Evolutionary conservation across 2,797 vertebrate species (phyloP).

Genomic region (Melopsittacus undulatus): DNA sequence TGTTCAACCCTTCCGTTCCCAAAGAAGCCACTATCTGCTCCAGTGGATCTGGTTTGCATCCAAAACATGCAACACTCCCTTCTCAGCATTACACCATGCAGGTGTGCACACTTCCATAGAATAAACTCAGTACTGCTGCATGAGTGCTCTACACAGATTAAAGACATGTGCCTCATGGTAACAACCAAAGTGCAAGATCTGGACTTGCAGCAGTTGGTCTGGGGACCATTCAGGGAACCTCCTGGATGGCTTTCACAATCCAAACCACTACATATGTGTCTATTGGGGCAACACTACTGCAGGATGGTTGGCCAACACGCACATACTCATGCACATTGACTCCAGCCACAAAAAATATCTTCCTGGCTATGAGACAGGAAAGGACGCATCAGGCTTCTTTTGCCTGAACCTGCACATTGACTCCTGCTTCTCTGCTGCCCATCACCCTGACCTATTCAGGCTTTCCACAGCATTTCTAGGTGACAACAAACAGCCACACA

Average conservation of each 20-base stretch:
- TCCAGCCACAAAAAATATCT: not conserved
- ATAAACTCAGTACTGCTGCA: not conserved
- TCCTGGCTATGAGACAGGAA: not conserved
- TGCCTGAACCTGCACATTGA: not conserved
- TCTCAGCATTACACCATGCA: not conserved
- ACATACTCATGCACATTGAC: not conserved
- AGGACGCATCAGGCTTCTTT: not conserved
- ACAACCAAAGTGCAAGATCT: not conserved
- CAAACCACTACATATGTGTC: fast-evolving
- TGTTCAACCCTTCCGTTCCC: not conserved
- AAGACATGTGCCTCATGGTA: not conserved
- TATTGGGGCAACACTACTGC: not conserved
- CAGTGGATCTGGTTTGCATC: not conserved
- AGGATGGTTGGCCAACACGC: not conserved
- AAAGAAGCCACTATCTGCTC: not conserved
- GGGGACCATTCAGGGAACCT: not conserved
- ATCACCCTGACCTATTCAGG: not conserved
- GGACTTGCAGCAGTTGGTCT: not conserved
- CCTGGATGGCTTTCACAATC: not conserved
- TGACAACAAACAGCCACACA: not conserved
- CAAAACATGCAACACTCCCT: fast-evolving
- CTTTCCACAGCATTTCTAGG: not conserved
- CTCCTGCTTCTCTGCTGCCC: not conserved
- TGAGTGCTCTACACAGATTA: not conserved
- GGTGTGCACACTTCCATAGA: not conserved